A percentile compares a stretch with the other conserved stretches of the same genome.
Conservation (phyloP, 2,888 invertebrate species). For the Andrena camellia region DNA sequence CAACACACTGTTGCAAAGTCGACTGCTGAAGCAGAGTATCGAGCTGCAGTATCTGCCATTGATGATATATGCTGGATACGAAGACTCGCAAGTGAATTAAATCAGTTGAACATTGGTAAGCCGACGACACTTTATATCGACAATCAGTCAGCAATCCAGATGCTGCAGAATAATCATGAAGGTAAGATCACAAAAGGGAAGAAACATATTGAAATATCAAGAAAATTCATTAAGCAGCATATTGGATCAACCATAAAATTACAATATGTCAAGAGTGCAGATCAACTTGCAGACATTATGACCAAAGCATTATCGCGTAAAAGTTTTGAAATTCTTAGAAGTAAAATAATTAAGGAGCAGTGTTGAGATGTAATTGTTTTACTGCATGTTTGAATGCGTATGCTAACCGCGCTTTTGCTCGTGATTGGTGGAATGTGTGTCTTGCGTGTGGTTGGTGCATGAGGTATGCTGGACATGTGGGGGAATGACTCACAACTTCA, state of each 20-base stretch:
- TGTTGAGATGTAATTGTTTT: too few species aligned
- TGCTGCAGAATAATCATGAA: conserved; percentile 73
- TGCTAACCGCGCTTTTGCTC: too few species aligned
- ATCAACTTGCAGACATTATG: conserved; percentile 73
- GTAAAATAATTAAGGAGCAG: conserved; percentile 72
- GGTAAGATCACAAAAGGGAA: conserved; percentile 75
- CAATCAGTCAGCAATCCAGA: conserved; percentile 74
- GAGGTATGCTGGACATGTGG: too few species aligned
- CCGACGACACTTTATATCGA: conserved; percentile 72
- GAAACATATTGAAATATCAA: conserved; percentile 75
- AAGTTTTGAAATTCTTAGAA: conserved; percentile 58
- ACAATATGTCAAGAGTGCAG: conserved; percentile 44
- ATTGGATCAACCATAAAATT: conserved; percentile 68
- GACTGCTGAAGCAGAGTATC: conserved; percentile 77
- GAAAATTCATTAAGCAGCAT: conserved; percentile 75
- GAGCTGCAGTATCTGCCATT: conserved; percentile 73
- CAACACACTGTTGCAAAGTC: conserved; percentile 61
- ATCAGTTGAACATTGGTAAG: conserved; percentile 49
- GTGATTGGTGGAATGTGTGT: too few species aligned
- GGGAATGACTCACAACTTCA: too few species aligned
- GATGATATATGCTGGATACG: conserved; percentile 76
- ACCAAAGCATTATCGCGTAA: conserved; percentile 66
- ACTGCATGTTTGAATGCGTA: too few species aligned
- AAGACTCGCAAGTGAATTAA: background rate
- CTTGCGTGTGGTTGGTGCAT: too few species aligned